Evolutionary conservation across 2,113 vertebrate genomes (phyloP).

Genomic region (Vidua chalybeata): DNA sequence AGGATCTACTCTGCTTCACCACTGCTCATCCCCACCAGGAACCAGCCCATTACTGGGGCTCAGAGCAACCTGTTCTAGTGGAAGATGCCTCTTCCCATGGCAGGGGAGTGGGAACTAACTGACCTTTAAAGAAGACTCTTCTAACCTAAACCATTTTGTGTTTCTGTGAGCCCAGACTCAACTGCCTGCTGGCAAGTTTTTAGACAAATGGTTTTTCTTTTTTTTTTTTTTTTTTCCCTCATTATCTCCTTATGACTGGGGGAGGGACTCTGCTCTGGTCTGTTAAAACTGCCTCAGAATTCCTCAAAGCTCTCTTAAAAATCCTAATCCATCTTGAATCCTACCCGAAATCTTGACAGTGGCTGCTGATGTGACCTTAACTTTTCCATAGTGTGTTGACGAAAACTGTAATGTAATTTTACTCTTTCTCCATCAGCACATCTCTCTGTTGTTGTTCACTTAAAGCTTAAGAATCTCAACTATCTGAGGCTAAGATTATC

Average conservation of each 20-base stretch:
- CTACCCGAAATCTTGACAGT: not conserved
- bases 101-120: not conserved
- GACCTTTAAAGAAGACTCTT: not conserved
- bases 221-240: not conserved
- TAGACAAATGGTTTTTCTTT: not conserved
- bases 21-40: not conserved
- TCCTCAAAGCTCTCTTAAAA: not conserved
- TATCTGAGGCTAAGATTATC: not conserved
- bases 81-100: not conserved
- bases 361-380: not conserved
- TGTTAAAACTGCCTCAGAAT: not conserved
- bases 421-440: not conserved
- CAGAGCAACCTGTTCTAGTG: not conserved
- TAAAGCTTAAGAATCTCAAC: not conserved
- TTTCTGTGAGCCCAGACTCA: not conserved
- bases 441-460: not conserved
- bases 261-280: not conserved
- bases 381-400: not conserved
- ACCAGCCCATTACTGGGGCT: not conserved
- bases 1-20: not conserved
- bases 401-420: not conserved
- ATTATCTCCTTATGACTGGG: fast-evolving
- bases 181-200: not conserved
- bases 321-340: not conserved
- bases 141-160: not conserved